Conservation (phyloP, 2,113 vertebrate species). For the Gulo gulo region DNA sequence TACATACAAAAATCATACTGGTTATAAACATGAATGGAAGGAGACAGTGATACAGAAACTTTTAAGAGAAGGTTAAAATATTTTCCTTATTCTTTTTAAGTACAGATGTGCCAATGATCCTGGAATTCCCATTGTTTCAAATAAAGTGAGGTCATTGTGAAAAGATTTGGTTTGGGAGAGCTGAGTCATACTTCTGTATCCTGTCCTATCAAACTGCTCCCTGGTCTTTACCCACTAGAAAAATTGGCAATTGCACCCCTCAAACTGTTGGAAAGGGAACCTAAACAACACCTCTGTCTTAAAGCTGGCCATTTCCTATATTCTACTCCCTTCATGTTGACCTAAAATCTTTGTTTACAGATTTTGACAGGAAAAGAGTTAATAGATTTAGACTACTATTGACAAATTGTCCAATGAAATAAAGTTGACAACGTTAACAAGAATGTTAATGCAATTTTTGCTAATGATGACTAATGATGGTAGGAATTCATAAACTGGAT, state of each 20-base stretch:
- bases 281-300: background rate
- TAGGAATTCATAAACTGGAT: background rate
- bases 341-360: background rate
- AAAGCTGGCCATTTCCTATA: background rate
- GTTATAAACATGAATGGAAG: background rate
- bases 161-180: background rate
- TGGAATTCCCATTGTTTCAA: conserved; percentile 40
- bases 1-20: background rate
- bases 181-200: conserved; percentile 27
- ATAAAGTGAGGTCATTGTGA: conserved; percentile 48
- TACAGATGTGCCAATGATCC: background rate
- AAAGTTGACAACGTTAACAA: background rate
- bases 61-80: conserved; percentile 9
- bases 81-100: conserved; percentile 13
- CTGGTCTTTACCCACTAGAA: background rate
- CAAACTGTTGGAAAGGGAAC: background rate
- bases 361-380: background rate
- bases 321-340: background rate
- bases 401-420: background rate
- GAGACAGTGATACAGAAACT: background rate
- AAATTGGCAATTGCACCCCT: background rate
- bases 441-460: background rate
- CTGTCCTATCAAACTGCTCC: background rate
- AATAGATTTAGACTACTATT: background rate
- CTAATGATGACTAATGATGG: background rate